Percentiles rank a stretch among this genome's conserved stretches.
Conservation (phyloP, 1,140 invertebrate genomes). For the Dreissena rostriformis region DNA sequence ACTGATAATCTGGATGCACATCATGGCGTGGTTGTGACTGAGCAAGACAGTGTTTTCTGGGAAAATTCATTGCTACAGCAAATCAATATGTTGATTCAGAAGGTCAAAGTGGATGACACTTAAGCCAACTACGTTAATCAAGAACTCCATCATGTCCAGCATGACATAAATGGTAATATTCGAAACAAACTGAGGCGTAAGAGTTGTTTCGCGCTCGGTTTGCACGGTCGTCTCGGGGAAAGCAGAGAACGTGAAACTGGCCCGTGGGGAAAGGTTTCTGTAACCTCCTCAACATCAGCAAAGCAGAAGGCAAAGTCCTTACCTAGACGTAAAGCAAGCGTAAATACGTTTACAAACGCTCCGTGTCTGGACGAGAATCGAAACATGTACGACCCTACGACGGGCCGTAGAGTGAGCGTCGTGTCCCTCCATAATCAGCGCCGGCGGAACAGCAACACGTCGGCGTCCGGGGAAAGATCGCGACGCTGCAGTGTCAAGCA, state of each 20-base stretch:
- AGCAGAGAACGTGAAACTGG: neutral
- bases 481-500: neutral
- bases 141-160: too few species aligned
- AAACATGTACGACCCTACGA: neutral
- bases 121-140: slow-evolving; percentile 22
- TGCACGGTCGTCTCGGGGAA: neutral
- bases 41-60: neutral
- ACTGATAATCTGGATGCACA: too few species aligned
- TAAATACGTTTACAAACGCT: neutral
- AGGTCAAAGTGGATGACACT: slow-evolving; percentile 34
- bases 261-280: too few species aligned
- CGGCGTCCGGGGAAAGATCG: neutral
- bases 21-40: too few species aligned
- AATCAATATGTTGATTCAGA: slow-evolving; percentile 32
- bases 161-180: slow-evolving; percentile 22
- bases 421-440: neutral
- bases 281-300: neutral
- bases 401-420: neutral
- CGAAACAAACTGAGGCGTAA: neutral
- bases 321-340: neutral
- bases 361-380: neutral
- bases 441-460: neutral
- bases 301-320: slow-evolving; percentile 30
- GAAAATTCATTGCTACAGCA: slow-evolving; percentile 30
- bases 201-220: slow-evolving; percentile 3